phyloP scores from a whole-genome alignment of 2,888 invertebrate species.

The Caenorhabditis drosophilae region DNA sequence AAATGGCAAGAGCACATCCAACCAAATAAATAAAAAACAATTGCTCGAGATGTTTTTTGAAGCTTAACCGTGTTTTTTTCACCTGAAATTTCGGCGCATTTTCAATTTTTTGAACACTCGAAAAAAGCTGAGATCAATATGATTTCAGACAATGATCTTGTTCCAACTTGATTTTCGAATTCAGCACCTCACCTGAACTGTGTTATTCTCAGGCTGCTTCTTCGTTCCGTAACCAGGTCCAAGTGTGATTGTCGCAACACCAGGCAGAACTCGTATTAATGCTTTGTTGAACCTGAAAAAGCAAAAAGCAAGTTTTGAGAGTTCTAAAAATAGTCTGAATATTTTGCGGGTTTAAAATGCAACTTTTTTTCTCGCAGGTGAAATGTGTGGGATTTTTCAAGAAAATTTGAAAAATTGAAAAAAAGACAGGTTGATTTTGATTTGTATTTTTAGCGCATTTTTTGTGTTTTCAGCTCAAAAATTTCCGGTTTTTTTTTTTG shows the following conservation, averaged over 20 bases:
- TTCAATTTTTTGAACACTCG: background rate
- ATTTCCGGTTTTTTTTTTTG: too few relatives aligned
- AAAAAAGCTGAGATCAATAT: background rate
- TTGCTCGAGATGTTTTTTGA: conserved; percentile 43
- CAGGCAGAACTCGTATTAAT: conserved; percentile 47
- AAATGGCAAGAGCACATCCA: conserved; percentile 22
- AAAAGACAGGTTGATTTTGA: too few relatives aligned
- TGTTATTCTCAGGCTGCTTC: conserved; percentile 39
- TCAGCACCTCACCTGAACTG: conserved; percentile 39
- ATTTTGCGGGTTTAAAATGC: background rate
- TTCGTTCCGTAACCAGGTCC: conserved; percentile 47
- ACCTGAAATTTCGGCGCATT: too few relatives aligned
- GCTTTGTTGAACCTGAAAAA: conserved; percentile 49
- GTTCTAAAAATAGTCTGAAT: background rate
- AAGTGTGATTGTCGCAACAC: conserved; percentile 43
- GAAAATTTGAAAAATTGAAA: too few relatives aligned
- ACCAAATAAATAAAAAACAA: conserved; percentile 42
- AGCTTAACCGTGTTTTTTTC: conserved; percentile 33
- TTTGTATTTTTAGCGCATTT: too few relatives aligned
- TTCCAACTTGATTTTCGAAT: too few relatives aligned
- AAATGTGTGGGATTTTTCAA: background rate
- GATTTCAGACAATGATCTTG: background rate
- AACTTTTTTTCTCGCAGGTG: background rate
- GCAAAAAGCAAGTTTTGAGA: background rate
- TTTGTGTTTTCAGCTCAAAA: too few relatives aligned